Evolutionary conservation across 2,888 invertebrate species (phyloP).

Genomic region (Acrobasis consociella): DNA sequence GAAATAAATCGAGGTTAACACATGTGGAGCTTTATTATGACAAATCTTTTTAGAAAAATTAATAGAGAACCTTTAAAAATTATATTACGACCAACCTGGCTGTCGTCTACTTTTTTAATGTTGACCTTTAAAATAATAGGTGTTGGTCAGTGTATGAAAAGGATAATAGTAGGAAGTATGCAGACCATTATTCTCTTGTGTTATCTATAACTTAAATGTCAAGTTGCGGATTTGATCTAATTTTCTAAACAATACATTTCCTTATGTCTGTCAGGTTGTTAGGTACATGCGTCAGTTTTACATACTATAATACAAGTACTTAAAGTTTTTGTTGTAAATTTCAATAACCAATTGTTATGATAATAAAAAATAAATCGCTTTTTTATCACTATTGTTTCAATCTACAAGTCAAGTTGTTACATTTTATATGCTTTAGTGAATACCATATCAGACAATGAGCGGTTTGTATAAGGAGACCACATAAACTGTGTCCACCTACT

Average conservation of each 20-base stretch:
- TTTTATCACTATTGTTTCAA: constrained; percentile 9
- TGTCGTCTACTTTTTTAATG: constrained; percentile 12
- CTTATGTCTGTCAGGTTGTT: not conserved
- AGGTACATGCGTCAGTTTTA: not conserved
- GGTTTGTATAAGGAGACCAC: constrained; percentile 1
- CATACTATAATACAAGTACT: not conserved
- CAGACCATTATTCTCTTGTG: constrained; percentile 40
- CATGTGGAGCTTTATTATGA: too few relatives aligned
- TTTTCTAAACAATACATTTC: not conserved
- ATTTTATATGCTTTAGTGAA: constrained; percentile 4
- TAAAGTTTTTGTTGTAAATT: not conserved
- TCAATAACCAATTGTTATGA: constrained; percentile 13
- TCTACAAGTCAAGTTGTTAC: constrained; percentile 7
- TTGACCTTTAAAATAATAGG: constrained; percentile 21
- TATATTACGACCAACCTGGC: constrained; percentile 7
- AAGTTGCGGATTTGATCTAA: constrained; percentile 16
- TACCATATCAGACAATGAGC: not conserved
- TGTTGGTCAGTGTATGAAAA: constrained; percentile 39
- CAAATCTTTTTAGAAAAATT: too few relatives aligned
- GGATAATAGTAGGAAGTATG: constrained; percentile 54
- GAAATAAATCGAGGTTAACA: too few relatives aligned
- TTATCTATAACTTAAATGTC: constrained; percentile 34
- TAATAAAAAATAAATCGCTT: constrained; percentile 11
- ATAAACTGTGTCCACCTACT: not conserved
- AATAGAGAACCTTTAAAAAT: too few relatives aligned